Base-by-base conservation (phyloP, 2,113 vertebrate genomes). In the Nettapus auritus region DNA sequence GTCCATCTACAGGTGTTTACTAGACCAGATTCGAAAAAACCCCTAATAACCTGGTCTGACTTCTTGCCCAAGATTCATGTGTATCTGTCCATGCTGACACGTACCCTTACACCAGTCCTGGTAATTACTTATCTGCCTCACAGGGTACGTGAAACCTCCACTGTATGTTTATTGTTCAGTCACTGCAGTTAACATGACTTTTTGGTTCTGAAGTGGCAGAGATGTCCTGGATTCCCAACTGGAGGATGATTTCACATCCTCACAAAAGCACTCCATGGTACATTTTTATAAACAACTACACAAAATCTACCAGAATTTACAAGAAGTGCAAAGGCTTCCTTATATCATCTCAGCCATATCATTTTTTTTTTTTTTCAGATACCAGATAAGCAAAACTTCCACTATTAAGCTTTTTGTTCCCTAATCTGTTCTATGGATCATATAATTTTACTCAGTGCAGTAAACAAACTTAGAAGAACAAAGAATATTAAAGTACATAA, bases 361-460 rank as follows among this genome's bases (percentile, higher is more conserved):
- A 55, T n/a, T n/a, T n/a, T n/a, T n/a, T n/a, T n/a, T n/a, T n/a
- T 84, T 68, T 76, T 86, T 83, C 46, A 55, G 22, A 55, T 25
- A 31, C 46, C 44, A 76, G 28, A 79, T 57, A 88, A 33, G 89
- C 53, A 77, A 86, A 94, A 50, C 70, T 97, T 90, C 81, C 23
- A 63, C 62, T 94, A 78, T 31, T 88, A 82, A 89, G 64, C 23
- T 91, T 85, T 93, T 56, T 70, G 62, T 96, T 90, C 44, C 82
- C 89, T 94, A 82, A 96, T 84, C 82, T 92, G 67, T 82, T 97
- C 76, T 79, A 93, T 48, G 91, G 67, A 53, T 96, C 96, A 94
- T 97, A 97, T 97, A 97, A 95, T 97, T 97, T 97, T 97, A 97
- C 82, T 93, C 84, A 82, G 90, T 40, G 56, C 34, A 96, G 91